Base-by-base conservation (phyloP, 2,797 vertebrate genomes). In the Macropodus opercularis region DNA sequence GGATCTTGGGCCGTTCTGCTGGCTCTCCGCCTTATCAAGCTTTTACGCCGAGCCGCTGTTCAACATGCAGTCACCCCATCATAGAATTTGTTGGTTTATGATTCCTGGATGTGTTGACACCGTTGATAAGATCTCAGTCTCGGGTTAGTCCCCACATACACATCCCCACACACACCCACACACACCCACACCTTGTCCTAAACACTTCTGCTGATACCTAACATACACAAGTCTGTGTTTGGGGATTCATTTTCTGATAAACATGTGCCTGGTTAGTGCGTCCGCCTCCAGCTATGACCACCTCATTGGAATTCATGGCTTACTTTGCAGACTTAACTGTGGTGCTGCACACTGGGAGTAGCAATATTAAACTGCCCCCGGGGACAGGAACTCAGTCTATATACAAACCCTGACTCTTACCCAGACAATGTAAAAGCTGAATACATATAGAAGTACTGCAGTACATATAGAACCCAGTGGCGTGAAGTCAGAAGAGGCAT, bases 91-190 rank as follows among this genome's bases (percentile, higher is more conserved):
- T 82, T 79, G 63, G 77, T 68, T 80, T 87, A 74, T 72, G 79
- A 84, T 82, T 85, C 58, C 65, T 72, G 68, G 67, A 82, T 44
- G 71, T 68, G 75, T 69, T 11, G 67, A 66, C 63, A 73, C 81
- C 68, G 85, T 76, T 71, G 81, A 86, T 77, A 81, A 47, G 26
- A 90, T 86, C 77, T 74, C 52, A 48, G 73, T 72, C 72, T 14
- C 42, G 15, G 69, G 83, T 60, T 66, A 46, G 38, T 57, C 66
- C 69, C 64, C 22, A 47, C 34, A 19, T 42, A 29, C 19, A 43
- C 8, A 5, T 9, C 2, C 22, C 7, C 35, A 36, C 26, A n/a
- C 18, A 17, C 29, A 17, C 18, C 29, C 47, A 52, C 14, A 52
- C 40, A 52, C 38, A 24, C 22, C 41, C 44, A 15, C 40, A 32